Evolutionary conservation across 2,888 invertebrate species (phyloP).

Genomic region (Pollenia griseotomentosa): DNA sequence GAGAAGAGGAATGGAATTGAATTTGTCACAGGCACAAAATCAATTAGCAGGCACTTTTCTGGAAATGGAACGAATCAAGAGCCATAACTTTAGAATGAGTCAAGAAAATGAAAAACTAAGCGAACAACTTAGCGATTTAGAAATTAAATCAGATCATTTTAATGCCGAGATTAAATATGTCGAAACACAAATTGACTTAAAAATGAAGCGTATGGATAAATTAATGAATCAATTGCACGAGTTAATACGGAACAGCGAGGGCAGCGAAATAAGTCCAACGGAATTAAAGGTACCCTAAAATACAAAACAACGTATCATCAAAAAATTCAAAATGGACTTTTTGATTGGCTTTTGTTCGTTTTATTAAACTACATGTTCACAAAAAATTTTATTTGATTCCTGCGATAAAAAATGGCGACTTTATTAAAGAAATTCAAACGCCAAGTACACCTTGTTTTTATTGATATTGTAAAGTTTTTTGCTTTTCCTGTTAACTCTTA

Average conservation of each 20-base stretch:
- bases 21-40: conserved; percentile 85
- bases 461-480: too few species aligned
- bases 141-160: conserved; percentile 84
- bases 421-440: too few species aligned
- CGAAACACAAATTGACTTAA: conserved; percentile 84
- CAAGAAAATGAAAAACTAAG: conserved; percentile 77
- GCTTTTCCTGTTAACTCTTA: too few species aligned
- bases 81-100: conserved; percentile 75
- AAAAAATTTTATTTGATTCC: too few species aligned
- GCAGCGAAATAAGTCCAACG: conserved; percentile 77
- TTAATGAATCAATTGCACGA: conserved; percentile 86
- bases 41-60: conserved; percentile 85
- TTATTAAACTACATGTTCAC: too few species aligned
- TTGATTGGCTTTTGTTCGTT: too few species aligned
- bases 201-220: conserved; percentile 85
- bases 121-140: conserved; percentile 82
- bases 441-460: too few species aligned
- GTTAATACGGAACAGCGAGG: conserved; percentile 85
- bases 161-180: conserved; percentile 84
- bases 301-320: too few species aligned
- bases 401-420: too few species aligned
- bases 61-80: conserved; percentile 83
- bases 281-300: conserved; percentile 70
- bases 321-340: too few species aligned
- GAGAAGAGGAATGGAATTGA: conserved; percentile 83